phyloP scores from a whole-genome alignment of 2,888 invertebrate genomes.

The Heliconius charithonia region DNA sequence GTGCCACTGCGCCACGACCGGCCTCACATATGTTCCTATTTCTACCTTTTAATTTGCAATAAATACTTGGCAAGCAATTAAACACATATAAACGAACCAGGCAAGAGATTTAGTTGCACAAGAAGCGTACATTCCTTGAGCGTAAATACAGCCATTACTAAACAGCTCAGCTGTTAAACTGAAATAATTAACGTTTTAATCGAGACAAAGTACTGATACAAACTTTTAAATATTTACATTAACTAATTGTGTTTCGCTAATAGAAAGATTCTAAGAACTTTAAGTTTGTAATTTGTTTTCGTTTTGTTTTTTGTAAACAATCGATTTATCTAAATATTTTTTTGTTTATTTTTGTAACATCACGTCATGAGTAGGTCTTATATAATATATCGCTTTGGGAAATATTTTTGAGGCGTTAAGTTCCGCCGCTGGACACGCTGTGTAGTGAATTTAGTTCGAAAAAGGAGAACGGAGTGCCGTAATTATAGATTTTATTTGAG shows the following conservation, averaged over 20 bases:
- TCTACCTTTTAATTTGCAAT: neutral
- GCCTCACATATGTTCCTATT: neutral
- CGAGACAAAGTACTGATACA: conserved; percentile 41
- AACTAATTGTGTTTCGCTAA: conserved; percentile 38
- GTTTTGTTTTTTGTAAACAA: neutral
- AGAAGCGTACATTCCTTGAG: conserved; percentile 33
- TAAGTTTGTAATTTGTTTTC: neutral
- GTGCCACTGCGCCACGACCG: no score
- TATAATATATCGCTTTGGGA: no score
- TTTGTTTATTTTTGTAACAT: neutral
- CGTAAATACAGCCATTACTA: conserved; percentile 33
- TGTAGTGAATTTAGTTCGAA: no score
- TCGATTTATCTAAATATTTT: neutral
- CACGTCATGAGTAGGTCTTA: no score
- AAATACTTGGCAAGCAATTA: conserved; percentile 2
- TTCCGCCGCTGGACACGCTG: no score
- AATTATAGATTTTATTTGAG: no score
- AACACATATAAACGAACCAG: conserved; percentile 2
- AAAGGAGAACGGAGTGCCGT: no score
- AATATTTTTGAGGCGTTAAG: no score
- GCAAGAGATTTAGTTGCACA: conserved; percentile 28
- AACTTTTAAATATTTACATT: conserved; percentile 32
- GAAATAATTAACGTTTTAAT: conserved; percentile 49
- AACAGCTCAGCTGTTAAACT: conserved; percentile 48
- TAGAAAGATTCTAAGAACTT: conserved; percentile 36